phyloP scores from a whole-genome alignment of 64 coral and sea anemone species.

The Pocillopora verrucosa region DNA sequence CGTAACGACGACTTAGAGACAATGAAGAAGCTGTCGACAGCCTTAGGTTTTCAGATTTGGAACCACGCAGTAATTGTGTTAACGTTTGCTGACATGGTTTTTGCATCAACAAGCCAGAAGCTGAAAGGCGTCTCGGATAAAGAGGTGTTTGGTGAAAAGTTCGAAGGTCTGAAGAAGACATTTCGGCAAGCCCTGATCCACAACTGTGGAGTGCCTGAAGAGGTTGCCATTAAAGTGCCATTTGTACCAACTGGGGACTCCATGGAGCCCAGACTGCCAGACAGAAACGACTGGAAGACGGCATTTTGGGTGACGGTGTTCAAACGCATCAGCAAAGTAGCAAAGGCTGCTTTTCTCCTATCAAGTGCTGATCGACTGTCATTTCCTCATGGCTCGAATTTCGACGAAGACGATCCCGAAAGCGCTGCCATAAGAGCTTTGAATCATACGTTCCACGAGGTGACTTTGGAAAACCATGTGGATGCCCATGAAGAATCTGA shows the following conservation, averaged over 20 bases:
- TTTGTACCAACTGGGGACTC: too few species aligned
- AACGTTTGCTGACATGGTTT: slow-evolving; percentile 21
- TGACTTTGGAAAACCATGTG: too few species aligned
- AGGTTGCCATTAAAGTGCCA: too few species aligned
- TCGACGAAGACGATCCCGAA: not conserved
- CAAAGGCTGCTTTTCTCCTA: not conserved
- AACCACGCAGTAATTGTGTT: slow-evolving; percentile 26
- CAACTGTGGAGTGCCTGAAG: too few species aligned
- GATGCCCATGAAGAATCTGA: too few species aligned
- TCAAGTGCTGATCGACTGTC: not conserved
- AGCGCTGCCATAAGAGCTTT: not conserved
- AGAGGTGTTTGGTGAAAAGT: too few species aligned
- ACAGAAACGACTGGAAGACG: slow-evolving; percentile 39
- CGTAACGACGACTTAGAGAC: slow-evolving; percentile 35
- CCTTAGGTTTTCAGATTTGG: slow-evolving; percentile 9
- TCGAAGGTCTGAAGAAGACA: too few species aligned
- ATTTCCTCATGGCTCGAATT: not conserved
- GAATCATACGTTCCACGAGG: too few species aligned
- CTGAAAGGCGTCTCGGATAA: too few species aligned
- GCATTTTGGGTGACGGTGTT: slow-evolving; percentile 39
- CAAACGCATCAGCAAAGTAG: not conserved
- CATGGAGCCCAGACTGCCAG: slow-evolving; percentile 15
- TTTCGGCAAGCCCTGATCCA: too few species aligned
- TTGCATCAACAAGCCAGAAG: too few species aligned
- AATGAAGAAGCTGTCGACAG: slow-evolving; percentile 7